Evolutionary conservation across 2,888 invertebrate species (phyloP), one percentile per base, ranked within the genome.

Genomic region (Folsomia manolachei): DNA sequence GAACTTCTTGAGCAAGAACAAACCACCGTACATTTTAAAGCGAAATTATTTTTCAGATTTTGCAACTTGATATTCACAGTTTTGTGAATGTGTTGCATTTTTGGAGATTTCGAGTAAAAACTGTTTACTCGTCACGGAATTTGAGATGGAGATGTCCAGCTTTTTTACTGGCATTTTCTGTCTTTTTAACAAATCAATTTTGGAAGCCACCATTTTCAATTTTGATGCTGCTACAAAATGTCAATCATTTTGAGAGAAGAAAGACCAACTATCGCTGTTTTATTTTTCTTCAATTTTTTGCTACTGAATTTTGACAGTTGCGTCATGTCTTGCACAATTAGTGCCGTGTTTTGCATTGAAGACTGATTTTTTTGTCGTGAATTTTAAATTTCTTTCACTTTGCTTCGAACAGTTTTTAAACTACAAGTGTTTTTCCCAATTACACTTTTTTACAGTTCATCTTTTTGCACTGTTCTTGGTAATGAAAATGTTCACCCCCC

Each of bases 181-280:
- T n/a, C n/a, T n/a, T n/a, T n/a, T n/a, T n/a, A n/a, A n/a, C n/a
- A n/a, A n/a, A n/a, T n/a, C n/a, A n/a, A n/a, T n/a, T n/a, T n/a
- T n/a, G n/a, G n/a, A n/a, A n/a, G n/a, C n/a, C n/a, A n/a, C n/a
- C n/a, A n/a, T n/a, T n/a, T n/a, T n/a, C n/a, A n/a, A n/a, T n/a
- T n/a, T n/a, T n/a, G n/a, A n/a, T n/a, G n/a, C n/a, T n/a, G n/a
- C n/a, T n/a, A n/a, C n/a, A n/a, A n/a, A n/a, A n/a, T n/a, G n/a
- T n/a, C n/a, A 64, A 39, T 66, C 52, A 53, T 71, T 71, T 71
- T 71, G 68, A 68, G 53, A 68, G 68, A 71, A 52, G 71, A 68
- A 66, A 71, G 71, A 71, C 67, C 71, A 68, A 67, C 63, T 24
- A 21, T 51, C 52, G 67, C 60, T 67, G 26, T 25, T 67, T 66